phyloP scores from a whole-genome alignment of 2,113 vertebrate species.

The Poeciliopsis retropinna region DNA sequence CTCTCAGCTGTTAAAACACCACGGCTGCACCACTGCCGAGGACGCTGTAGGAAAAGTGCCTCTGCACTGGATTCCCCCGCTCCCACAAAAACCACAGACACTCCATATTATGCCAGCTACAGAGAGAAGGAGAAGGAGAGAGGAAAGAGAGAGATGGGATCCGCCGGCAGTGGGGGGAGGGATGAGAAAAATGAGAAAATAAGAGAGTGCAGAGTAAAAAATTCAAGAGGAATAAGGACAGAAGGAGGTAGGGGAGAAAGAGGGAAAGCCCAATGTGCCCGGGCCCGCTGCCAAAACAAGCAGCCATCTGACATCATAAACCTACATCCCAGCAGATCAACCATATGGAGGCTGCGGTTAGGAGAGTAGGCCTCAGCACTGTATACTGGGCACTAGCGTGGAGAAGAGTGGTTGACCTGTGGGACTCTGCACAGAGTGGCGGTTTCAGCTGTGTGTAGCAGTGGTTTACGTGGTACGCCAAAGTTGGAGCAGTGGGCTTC shows the following conservation, averaged over 20 bases:
- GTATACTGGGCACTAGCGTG: conserved; percentile 55
- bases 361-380: conserved; percentile 56
- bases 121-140: conserved; percentile 61
- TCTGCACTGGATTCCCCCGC: conserved; percentile 79
- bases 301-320: conserved; percentile 83
- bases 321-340: conserved; percentile 78
- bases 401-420: conserved; percentile 63
- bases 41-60: conserved; percentile 79
- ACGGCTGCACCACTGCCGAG: conserved; percentile 74
- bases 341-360: conserved; percentile 73
- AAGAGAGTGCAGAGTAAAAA: conserved; percentile 51
- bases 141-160: conserved; percentile 70
- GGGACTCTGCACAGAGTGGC: conserved; percentile 59
- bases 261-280: conserved; percentile 73
- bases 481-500: conserved; percentile 59
- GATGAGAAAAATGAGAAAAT: conserved; percentile 68
- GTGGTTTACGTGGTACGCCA: conserved; percentile 74
- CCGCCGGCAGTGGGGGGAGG: conserved; percentile 66
- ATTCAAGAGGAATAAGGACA: conserved; percentile 60
- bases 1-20: conserved; percentile 86
- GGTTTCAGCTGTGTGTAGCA: conserved; percentile 73
- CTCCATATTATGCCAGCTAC: conserved; percentile 77
- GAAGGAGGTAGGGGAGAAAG: conserved; percentile 61
- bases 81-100: conserved; percentile 83
- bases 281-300: conserved; percentile 79